These are phyloP conservation scores for Cantharis rustica DNA, from an alignment of 2,888 invertebrate species.

Conservation along the genomic window DNA sequence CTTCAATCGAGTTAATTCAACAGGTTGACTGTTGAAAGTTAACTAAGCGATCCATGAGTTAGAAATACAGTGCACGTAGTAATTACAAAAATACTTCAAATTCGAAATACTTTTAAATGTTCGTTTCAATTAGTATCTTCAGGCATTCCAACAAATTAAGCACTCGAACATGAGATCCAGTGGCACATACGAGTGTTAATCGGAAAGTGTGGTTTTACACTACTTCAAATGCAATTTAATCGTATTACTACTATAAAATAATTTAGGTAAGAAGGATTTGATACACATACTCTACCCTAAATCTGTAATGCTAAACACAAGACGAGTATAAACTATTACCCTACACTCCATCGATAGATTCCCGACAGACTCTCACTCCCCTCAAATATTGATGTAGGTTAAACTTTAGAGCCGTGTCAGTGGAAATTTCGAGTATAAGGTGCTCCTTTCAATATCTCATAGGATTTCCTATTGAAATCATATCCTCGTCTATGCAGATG, in stretches of 20 bases:
- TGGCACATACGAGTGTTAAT: not conserved
- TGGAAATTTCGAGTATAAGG: not conserved
- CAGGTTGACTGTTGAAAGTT: not conserved
- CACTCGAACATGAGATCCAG: not conserved
- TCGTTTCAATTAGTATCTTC: not conserved
- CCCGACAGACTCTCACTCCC: not conserved
- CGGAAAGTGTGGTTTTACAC: not conserved
- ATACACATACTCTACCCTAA: not conserved
- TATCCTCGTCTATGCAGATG: not conserved
- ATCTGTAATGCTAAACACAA: not conserved
- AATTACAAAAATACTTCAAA: not conserved
- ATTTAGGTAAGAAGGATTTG: not conserved
- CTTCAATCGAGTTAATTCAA: not conserved
- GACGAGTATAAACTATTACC: not conserved
- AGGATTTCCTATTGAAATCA: not conserved
- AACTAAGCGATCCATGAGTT: not conserved
- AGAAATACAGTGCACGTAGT: not conserved
- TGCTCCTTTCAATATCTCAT: not conserved
- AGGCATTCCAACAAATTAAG: not conserved
- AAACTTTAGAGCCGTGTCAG: not conserved
- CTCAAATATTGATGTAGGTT: not conserved
- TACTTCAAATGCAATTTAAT: not conserved
- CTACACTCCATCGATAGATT: not conserved
- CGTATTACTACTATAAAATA: not conserved
- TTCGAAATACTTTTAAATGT: not conserved